These are phyloP conservation scores for Antedon mediterranea DNA, from an alignment of 53 echinoderm and acorn worm species.

Conservation along the genomic window DNA sequence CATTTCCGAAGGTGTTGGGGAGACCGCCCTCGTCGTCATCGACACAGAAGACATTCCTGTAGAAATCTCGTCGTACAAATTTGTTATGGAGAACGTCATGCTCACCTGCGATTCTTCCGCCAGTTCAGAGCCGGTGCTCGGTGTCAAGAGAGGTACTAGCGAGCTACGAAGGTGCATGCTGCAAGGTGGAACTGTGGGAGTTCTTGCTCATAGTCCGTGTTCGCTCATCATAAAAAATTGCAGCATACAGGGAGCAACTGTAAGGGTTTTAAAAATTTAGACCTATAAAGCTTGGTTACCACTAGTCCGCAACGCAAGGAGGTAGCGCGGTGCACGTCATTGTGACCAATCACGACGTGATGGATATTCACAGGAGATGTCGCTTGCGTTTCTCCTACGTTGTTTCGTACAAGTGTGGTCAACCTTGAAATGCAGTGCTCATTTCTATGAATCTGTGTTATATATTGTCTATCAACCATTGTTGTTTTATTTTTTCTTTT, in stretches of 20 bases:
- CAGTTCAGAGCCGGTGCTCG: background rate
- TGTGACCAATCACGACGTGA: too few species aligned
- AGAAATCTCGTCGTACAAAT: background rate
- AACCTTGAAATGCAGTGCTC: too few species aligned
- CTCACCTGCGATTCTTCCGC: background rate
- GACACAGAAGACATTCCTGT: background rate
- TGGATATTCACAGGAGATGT: too few species aligned
- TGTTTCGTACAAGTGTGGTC: too few species aligned
- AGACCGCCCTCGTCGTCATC: background rate
- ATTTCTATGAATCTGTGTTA: too few species aligned
- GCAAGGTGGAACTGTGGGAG: background rate
- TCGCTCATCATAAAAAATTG: background rate
- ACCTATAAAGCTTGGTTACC: too few species aligned
- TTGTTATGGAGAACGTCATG: background rate
- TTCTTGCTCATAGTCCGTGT: background rate
- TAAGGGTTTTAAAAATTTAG: background rate
- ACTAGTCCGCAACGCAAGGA: too few species aligned
- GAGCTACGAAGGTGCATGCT: background rate
- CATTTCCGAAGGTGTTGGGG: background rate
- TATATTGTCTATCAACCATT: too few species aligned
- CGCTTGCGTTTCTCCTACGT: too few species aligned
- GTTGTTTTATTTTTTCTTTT: too few species aligned
- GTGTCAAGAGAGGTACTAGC: background rate
- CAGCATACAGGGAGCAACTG: background rate
- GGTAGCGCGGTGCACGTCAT: too few species aligned